phyloP scores from a whole-genome alignment of 2,113 vertebrate genomes.

The Polypterus senegalus region DNA sequence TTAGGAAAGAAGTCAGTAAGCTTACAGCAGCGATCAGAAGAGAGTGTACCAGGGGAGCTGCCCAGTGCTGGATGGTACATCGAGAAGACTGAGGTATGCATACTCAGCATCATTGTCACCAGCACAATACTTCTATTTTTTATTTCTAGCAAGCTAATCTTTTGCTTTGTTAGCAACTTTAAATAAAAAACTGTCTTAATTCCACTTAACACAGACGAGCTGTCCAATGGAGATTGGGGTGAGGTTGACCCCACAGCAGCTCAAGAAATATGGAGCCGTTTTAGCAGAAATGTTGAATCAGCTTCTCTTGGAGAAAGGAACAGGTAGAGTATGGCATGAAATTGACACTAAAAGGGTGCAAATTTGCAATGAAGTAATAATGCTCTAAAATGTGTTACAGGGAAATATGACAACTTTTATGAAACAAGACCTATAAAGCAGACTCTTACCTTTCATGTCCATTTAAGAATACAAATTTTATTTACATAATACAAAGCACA shows the following conservation, averaged over 20 bases:
- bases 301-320: slow-evolving; percentile 26
- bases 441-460: too few species aligned
- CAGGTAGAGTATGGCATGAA: slow-evolving; percentile 14
- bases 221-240: slow-evolving; percentile 33
- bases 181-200: too few species aligned
- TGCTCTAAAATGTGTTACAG: too few species aligned
- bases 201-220: slow-evolving; percentile 1
- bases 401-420: too few species aligned
- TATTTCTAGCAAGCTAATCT: too few species aligned
- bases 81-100: neutral
- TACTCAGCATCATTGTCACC: too few species aligned
- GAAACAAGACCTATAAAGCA: too few species aligned
- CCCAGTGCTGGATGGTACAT: rapidly evolving
- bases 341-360: neutral
- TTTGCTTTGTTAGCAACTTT: too few species aligned
- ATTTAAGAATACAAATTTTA: too few species aligned
- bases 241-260: slow-evolving; percentile 36
- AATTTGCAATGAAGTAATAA: too few species aligned
- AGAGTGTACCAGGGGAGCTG: slow-evolving; percentile 6
- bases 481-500: too few species aligned
- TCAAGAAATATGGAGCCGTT: slow-evolving; percentile 40
- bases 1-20: slow-evolving; percentile 37
- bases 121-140: too few species aligned
- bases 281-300: slow-evolving; percentile 37
- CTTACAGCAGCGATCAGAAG: slow-evolving; percentile 27